Evolutionary conservation across 1,140 invertebrate species (phyloP), one percentile per base, ranked within the genome.

Genomic region (Drosophila baimaii): DNA sequence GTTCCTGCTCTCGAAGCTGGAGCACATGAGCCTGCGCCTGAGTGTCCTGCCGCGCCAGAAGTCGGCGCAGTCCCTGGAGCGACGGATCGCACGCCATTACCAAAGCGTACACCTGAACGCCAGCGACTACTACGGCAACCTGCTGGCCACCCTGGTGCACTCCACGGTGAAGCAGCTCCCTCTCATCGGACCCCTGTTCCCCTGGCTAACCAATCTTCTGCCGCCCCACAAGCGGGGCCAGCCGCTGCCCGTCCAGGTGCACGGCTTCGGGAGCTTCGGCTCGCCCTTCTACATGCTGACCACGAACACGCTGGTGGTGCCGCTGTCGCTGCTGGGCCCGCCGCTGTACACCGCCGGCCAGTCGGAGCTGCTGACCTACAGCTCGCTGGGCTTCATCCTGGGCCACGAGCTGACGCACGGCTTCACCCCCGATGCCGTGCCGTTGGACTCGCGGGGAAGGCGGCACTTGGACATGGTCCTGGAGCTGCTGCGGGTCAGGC

Each of bases 401-500:
- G 76, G 63, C 0, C 83, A 86, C 49, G 83, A 86, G 54, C 49
- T 86, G 7, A 66, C 66, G 5, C 83, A 86, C 8, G 76, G 75
- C 29, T 83, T 88, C 13, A 23, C 47, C 5, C 72, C 65, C n/a
- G 63, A 23, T 7, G 55, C 37, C 0, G 46, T 65, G 1, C 0
- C 2, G 2, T 55, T 39, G 19, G 44, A 68, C 58, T 46, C 44
- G 0, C 33, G 41, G 12, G 82, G 82, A 5, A 17, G 7, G 10
- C 2, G 3, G 37, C 6, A 27, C 1, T 0, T 2, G 3, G 0
- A 0, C 3, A 5, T 9, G 0, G 17, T 2, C 0, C 1, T 0
- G 1, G 13, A 47, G 17, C 15, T 70, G 9, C 0, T 13, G 1
- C 0, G 8, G 0, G 73, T 43, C 13, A 0, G 0, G 7, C 21